Evolutionary conservation across 2,113 vertebrate species (phyloP).

Genomic region (Odontesthes bonariensis): DNA sequence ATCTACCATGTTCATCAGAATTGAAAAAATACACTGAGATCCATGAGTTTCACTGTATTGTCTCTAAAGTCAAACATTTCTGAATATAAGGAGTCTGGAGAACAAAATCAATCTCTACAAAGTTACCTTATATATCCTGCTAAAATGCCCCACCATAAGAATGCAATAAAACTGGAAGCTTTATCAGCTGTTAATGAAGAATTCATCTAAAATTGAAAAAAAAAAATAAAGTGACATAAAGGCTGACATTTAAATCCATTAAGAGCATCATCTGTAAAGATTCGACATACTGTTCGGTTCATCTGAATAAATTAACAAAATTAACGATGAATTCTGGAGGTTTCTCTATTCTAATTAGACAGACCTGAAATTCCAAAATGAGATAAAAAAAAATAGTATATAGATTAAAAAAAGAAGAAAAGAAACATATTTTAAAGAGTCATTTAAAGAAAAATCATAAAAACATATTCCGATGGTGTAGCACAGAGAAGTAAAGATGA

Average conservation of each 20-base stretch:
- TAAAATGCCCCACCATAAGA: too few species aligned
- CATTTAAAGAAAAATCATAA: too few species aligned
- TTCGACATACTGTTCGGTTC: too few species aligned
- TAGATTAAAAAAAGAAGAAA: too few species aligned
- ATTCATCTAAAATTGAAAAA: background rate
- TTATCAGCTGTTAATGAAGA: background rate
- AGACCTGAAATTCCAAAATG: constrained; percentile 6
- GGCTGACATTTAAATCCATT: constrained; percentile 24
- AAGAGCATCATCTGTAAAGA: background rate
- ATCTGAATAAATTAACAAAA: constrained; percentile 7
- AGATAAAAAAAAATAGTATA: too few species aligned
- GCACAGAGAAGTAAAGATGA: background rate
- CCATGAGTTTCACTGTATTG: background rate
- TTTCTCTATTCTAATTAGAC: constrained; percentile 6
- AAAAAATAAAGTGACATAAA: background rate
- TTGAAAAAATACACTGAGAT: background rate
- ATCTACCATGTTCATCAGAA: background rate
- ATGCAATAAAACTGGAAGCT: background rate
- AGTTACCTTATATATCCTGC: too few species aligned
- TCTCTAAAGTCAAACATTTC: too few species aligned
- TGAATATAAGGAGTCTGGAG: too few species aligned
- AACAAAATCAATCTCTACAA: too few species aligned
- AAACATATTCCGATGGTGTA: background rate
- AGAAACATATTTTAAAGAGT: too few species aligned
- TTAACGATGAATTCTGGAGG: constrained; percentile 18